Evolutionary conservation across 1,140 invertebrate species (phyloP).

Genomic region (Tetragnatha versicolor): DNA sequence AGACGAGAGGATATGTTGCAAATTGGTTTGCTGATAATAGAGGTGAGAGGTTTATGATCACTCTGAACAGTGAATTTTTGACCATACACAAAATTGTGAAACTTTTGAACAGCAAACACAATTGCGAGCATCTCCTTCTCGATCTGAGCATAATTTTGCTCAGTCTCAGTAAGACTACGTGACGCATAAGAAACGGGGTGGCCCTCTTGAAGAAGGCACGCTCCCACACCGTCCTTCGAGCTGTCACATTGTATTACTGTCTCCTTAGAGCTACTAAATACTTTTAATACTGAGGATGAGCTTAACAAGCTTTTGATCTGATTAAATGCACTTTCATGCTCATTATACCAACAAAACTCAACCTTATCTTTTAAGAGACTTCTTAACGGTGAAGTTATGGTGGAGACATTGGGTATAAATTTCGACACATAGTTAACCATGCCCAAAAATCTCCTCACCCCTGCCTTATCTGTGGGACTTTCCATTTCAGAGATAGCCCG

Average conservation of each 20-base stretch:
- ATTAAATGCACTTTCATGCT: slow-evolving; percentile 12
- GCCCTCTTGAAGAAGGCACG: slow-evolving; percentile 16
- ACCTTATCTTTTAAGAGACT: slow-evolving; percentile 25
- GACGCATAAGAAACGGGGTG: slow-evolving; percentile 1
- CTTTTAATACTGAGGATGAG: slow-evolving; percentile 21
- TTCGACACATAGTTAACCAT: slow-evolving; percentile 42
- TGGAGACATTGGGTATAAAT: slow-evolving; percentile 43
- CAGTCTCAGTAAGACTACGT: slow-evolving; percentile 22
- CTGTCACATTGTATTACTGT: slow-evolving; percentile 28
- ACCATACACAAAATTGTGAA: slow-evolving; percentile 65
- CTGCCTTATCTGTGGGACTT: slow-evolving; percentile 13
- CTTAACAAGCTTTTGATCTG: slow-evolving; percentile 22
- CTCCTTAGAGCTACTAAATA: background rate
- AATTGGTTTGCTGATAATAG: slow-evolving; percentile 64
- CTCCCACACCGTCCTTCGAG: slow-evolving; percentile 19
- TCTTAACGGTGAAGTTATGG: slow-evolving; percentile 29
- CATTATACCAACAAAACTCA: slow-evolving; percentile 25
- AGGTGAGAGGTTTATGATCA: slow-evolving; percentile 66
- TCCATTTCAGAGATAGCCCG: slow-evolving; percentile 58
- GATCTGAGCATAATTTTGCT: slow-evolving; percentile 63
- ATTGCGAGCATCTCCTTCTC: slow-evolving; percentile 66
- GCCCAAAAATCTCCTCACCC: slow-evolving; percentile 27
- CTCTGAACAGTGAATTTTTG: slow-evolving; percentile 64
- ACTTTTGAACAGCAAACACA: slow-evolving; percentile 63
- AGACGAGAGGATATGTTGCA: slow-evolving; percentile 59